Base-by-base conservation (phyloP, 2,113 vertebrate genomes). In the Dipodomys ordii region DNA sequence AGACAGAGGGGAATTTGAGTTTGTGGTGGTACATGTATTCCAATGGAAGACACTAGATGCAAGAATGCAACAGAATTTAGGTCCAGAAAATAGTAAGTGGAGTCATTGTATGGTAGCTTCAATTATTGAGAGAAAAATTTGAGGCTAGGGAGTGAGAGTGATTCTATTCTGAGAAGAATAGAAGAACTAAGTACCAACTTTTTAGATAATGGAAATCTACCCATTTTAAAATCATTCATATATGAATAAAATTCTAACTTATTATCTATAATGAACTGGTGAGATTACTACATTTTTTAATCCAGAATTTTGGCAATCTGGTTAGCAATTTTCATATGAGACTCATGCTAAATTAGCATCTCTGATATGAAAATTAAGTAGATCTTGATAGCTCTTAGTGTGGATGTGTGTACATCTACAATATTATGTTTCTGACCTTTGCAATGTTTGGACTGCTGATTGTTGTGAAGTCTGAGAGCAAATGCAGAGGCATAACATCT, bases 401-500 rank as follows among this genome's bases (percentile, higher is more conserved):
- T 39, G 39, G 39, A 39, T 39, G 39, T 39, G 39, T 39, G 39
- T 39, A 39, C 39, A 68, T 67, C n/a, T 64, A 71, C 32, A 87
- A 84, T 84, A 68, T 82, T 90, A 74, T 83, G 32, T 78, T 90
- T 88, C 57, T 77, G 35, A 88, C n/a, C 2, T 72, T 92, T 90
- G 60, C 6, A 90, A 67, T 92, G 74, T 76, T 95, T 97, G 25
- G 7, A 0, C 73, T 85, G 94, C 27, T 22, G 1, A 39, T 69
- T 90, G 87, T 84, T 96, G 87, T 81, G 32, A 96, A 92, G 76
- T 92, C 74, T 69, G 60, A 39, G 64, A 30, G 89, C 91, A 69
- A 76, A 6, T 92, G 6, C 27, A 88, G 8, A 83, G 44, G 93
- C 30, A 46, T 32, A 94, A 68, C 39, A 90, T 93, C 35, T 2